A percentile compares a stretch with the other conserved stretches of the same genome.
phyloP scores from a whole-genome alignment of 53 echinoderm and acorn worm species.

The Holothuria scabra region DNA sequence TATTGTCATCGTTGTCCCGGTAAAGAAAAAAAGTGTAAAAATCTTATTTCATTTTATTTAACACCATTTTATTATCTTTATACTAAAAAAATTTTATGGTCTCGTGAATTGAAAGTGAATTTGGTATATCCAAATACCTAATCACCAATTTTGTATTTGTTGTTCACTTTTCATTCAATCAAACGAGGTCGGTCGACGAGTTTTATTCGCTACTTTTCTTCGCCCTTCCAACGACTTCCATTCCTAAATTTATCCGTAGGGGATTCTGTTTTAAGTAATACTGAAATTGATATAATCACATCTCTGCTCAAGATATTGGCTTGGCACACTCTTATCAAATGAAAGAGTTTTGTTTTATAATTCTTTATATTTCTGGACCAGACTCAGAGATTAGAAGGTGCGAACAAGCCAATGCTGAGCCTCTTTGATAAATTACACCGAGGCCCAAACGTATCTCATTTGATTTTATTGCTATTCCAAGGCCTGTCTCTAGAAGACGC shows the following conservation, averaged over 20 bases:
- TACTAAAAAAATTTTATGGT: too few relatives aligned
- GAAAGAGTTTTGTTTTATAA: slow-evolving; percentile 21
- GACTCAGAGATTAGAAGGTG: slow-evolving; percentile 35
- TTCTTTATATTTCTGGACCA: slow-evolving; percentile 21
- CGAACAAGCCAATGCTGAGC: slow-evolving; percentile 27
- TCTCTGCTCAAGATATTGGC: slow-evolving; percentile 14
- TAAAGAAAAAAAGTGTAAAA: too few relatives aligned
- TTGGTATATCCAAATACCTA: too few relatives aligned
- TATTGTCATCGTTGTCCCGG: too few relatives aligned
- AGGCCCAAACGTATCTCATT: slow-evolving; percentile 14
- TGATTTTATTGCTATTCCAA: slow-evolving; percentile 31
- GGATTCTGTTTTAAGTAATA: slow-evolving; percentile 40
- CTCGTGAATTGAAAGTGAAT: too few relatives aligned
- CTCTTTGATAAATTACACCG: slow-evolving; percentile 44
- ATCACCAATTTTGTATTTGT: too few relatives aligned
- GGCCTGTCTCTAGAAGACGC: slow-evolving; percentile 15
- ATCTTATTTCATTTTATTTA: too few relatives aligned
- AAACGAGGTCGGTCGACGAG: too few relatives aligned
- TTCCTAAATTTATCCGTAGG: slow-evolving; percentile 1
- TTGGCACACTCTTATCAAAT: slow-evolving; percentile 30
- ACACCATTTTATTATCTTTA: too few relatives aligned
- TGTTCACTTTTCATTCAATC: too few relatives aligned
- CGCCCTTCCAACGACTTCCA: too few relatives aligned
- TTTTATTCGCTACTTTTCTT: too few relatives aligned
- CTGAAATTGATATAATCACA: slow-evolving; percentile 43